Conservation (phyloP, 2,797 vertebrate species). For the Neosilurus mollespiculum region DNA sequence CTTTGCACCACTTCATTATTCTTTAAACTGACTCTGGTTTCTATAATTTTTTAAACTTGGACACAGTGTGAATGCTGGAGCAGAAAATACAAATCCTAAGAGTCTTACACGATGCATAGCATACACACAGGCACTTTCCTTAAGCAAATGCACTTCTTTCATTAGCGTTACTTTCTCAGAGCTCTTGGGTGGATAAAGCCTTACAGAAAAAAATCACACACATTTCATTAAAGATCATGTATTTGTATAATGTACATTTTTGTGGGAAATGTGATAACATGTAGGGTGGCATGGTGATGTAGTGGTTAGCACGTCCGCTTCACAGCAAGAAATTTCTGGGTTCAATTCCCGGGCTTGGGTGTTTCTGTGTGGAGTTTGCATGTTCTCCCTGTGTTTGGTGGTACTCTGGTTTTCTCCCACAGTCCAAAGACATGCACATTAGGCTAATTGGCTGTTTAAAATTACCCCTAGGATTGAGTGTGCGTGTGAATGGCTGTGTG, state of each 20-base stretch:
- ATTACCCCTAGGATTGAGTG: too few species aligned
- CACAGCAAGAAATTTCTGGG: too few species aligned
- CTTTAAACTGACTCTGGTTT: background rate
- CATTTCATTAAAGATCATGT: background rate
- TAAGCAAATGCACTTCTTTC: slow-evolving; percentile 54
- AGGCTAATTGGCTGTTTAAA: too few species aligned
- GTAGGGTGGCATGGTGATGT: too few species aligned
- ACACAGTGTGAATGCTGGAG: background rate
- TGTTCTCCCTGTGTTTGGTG: too few species aligned
- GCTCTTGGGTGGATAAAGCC: slow-evolving; percentile 8
- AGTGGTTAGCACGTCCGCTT: too few species aligned
- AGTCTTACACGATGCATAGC: slow-evolving; percentile 17
- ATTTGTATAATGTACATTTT: background rate
- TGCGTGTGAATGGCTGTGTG: too few species aligned
- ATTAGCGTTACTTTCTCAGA: slow-evolving; percentile 35
- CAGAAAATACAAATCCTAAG: slow-evolving; percentile 6
- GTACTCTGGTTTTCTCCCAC: too few species aligned
- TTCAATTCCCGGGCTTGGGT: too few species aligned
- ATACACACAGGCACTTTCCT: slow-evolving; percentile 50
- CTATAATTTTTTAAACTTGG: background rate
- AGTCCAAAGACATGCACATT: too few species aligned
- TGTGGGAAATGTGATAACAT: background rate
- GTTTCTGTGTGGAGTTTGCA: too few species aligned
- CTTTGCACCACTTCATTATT: background rate
- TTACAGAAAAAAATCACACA: background rate